Evolutionary conservation across 2,888 invertebrate genomes (phyloP).

Genomic region (Piscicola geometra): DNA sequence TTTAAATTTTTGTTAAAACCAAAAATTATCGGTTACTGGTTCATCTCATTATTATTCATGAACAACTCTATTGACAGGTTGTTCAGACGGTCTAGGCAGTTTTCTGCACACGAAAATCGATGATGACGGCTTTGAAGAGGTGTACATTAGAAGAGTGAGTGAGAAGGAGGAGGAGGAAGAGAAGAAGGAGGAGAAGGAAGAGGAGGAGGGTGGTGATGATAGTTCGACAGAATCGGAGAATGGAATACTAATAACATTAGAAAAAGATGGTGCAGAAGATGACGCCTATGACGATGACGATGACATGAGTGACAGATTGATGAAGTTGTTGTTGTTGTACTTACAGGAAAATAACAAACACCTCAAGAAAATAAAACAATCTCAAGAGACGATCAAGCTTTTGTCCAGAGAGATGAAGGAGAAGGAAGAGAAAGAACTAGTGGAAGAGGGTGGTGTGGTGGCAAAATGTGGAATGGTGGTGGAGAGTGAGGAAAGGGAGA

Average conservation of each 20-base stretch:
- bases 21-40: too few relatives aligned
- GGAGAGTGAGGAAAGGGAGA: neutral
- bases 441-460: neutral
- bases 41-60: too few relatives aligned
- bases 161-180: neutral
- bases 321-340: neutral
- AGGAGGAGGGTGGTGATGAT: neutral
- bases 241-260: neutral
- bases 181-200: neutral
- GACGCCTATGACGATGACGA: neutral
- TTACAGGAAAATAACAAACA: neutral
- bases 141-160: neutral
- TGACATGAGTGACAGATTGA: neutral
- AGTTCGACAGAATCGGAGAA: neutral
- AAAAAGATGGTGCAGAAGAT: neutral
- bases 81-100: too few relatives aligned
- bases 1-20: too few relatives aligned
- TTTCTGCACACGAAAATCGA: too few relatives aligned
- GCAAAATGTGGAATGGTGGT: too few relatives aligned
- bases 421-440: too few relatives aligned
- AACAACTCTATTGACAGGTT: too few relatives aligned
- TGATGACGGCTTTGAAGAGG: neutral
- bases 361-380: neutral
- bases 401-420: neutral
- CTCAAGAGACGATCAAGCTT: neutral